Percentiles rank a stretch among this genome's conserved stretches.
Conservation (phyloP, 2,113 vertebrate species). For the Macheiramphus alcinus region DNA sequence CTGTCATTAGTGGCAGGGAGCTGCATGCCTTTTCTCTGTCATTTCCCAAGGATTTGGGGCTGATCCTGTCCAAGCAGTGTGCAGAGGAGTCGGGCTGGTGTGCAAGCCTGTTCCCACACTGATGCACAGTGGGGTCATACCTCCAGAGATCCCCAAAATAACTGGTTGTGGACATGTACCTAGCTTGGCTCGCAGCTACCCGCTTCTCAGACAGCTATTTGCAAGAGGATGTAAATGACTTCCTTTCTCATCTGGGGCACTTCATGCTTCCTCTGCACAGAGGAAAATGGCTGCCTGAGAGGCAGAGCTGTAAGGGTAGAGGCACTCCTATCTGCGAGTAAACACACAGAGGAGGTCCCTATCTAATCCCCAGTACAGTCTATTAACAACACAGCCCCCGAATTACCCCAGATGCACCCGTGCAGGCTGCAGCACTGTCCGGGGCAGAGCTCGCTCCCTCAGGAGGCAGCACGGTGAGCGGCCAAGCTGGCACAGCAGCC, state of each 20-base stretch:
- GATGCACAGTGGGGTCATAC: too few relatives aligned
- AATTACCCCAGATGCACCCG: neutral
- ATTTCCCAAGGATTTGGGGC: neutral
- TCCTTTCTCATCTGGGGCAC: neutral
- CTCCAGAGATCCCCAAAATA: neutral
- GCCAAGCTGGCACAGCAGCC: neutral
- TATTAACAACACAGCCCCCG: neutral
- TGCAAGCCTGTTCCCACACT: neutral
- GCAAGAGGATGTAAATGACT: neutral
- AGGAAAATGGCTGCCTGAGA: neutral
- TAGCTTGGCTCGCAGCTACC: neutral
- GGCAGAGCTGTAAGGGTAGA: neutral
- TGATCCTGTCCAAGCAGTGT: neutral
- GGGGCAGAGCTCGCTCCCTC: neutral
- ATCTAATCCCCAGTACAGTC: neutral
- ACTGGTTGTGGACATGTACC: neutral
- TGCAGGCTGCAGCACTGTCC: accelerated
- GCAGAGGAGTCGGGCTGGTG: neutral
- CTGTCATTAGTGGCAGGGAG: neutral
- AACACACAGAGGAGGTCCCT: neutral
- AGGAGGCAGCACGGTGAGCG: neutral
- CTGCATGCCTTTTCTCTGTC: neutral
- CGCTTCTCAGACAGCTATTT: neutral
- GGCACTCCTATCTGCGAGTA: neutral
- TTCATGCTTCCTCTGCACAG: neutral